Percentiles rank a stretch among this genome's conserved stretches.
Evolutionary conservation across 1,140 invertebrate species (phyloP).

Genomic region (Diuraphis noxia): DNA sequence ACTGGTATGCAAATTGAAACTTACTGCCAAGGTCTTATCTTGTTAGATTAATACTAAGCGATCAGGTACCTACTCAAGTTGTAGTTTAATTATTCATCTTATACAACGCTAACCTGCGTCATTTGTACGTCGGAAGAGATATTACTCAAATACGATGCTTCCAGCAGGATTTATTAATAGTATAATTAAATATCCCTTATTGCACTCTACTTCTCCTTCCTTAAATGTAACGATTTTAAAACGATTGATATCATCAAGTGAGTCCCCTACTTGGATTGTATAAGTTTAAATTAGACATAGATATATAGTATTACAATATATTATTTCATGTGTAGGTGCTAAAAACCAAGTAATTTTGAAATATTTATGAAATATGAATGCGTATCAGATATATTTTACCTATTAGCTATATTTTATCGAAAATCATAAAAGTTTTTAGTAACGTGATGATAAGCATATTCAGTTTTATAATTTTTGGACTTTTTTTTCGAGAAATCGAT

Average conservation of each 20-base stretch:
- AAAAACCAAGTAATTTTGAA: neutral
- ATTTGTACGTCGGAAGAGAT: neutral
- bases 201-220: neutral
- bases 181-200: conserved; percentile 20
- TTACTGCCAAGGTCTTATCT: conserved; percentile 52
- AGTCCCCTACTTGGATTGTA: neutral
- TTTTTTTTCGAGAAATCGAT: neutral
- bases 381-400: neutral
- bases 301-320: neutral
- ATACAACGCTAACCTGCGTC: neutral
- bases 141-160: conserved; percentile 11
- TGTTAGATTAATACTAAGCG: conserved; percentile 45
- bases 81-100: conserved; percentile 50
- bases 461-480: neutral
- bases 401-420: too few relatives aligned
- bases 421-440: neutral
- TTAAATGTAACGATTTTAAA: neutral
- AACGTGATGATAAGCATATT: neutral
- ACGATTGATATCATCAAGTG: neutral
- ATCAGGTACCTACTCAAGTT: conserved; percentile 36
- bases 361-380: neutral
- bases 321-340: neutral
- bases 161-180: conserved; percentile 29
- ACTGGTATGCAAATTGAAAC: conserved; percentile 51
- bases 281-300: neutral